Evolutionary conservation across 1,140 invertebrate genomes (phyloP).

Genomic region (Platorchestia sp.): DNA sequence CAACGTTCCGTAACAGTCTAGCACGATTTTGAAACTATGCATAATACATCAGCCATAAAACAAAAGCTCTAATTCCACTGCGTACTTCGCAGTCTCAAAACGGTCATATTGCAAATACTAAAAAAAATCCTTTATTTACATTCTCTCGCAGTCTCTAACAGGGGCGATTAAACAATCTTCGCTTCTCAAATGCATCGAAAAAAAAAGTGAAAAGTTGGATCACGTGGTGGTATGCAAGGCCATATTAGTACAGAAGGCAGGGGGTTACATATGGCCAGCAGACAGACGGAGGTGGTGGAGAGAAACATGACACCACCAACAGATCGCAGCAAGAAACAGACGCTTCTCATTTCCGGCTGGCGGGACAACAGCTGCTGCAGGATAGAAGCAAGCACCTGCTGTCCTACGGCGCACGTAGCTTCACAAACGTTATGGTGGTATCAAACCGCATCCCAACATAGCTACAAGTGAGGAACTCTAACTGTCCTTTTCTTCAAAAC

Average conservation of each 20-base stretch:
- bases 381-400: neutral
- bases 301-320: conserved; percentile 6
- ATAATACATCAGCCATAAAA: no score
- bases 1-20: no score
- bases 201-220: neutral
- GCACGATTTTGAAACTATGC: no score
- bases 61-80: no score
- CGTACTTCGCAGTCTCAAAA: no score
- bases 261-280: neutral
- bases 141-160: no score
- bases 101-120: no score
- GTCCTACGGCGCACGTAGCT: neutral
- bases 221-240: neutral
- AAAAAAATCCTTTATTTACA: no score
- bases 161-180: no score
- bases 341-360: conserved; percentile 3
- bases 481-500: no score
- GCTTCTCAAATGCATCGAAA: neutral
- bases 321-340: neutral
- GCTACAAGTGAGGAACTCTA: no score
- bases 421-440: neutral
- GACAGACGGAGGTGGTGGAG: neutral
- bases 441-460: no score
- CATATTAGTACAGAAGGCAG: neutral
- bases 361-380: neutral